Evolutionary conservation across 2,113 vertebrate species (phyloP).

Genomic region (Vanacampus margaritifer): DNA sequence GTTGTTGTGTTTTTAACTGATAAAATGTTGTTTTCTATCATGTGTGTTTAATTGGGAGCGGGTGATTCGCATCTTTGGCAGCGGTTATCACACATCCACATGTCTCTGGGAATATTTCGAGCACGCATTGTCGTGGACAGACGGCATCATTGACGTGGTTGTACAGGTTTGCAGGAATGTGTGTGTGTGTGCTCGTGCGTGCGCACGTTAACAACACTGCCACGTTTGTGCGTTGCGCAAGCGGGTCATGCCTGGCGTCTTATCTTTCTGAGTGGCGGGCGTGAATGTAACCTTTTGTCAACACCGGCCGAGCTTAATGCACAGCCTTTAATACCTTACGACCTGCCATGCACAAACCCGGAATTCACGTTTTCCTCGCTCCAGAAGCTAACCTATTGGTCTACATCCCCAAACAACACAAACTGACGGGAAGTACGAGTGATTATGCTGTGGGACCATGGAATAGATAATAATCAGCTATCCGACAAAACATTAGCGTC

Average conservation of each 20-base stretch:
- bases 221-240: constrained; percentile 29
- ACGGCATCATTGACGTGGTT: background rate
- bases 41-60: background rate
- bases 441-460: background rate
- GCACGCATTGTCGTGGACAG: background rate
- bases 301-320: constrained; percentile 4
- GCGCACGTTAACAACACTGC: constrained; percentile 7
- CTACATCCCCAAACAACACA: background rate
- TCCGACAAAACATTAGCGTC: background rate
- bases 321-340: constrained; percentile 4
- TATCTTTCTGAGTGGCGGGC: constrained; percentile 29
- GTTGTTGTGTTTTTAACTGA: background rate
- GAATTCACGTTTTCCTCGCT: background rate
- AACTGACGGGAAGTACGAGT: background rate
- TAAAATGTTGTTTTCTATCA: no score
- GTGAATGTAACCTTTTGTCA: constrained; percentile 13
- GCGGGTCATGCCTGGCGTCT: constrained; percentile 43
- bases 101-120: background rate
- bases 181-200: constrained; percentile 31
- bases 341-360: background rate
- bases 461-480: background rate
- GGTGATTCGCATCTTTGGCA: background rate
- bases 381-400: no score
- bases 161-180: constrained; percentile 51
- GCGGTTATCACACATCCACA: background rate